Evolutionary conservation across 2,888 invertebrate species (phyloP).

Genomic region (Diarsia rubi): DNA sequence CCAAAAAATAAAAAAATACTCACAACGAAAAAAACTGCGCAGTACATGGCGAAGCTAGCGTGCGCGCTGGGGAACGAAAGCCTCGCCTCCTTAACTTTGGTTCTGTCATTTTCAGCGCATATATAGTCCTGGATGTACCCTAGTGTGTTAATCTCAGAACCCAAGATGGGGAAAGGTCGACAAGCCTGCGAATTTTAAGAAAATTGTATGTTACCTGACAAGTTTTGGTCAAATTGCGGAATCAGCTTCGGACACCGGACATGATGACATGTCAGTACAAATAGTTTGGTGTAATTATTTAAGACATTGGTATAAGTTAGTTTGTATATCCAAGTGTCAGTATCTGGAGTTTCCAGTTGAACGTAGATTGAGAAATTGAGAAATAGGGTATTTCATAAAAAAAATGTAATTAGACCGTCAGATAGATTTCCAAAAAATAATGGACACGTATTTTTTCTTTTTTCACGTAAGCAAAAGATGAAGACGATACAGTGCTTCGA

Average conservation of each 20-base stretch:
- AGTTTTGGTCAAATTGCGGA: background rate
- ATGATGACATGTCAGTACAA: too few relatives aligned
- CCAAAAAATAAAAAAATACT: slow-evolving; percentile 76
- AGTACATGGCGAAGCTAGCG: slow-evolving; percentile 86
- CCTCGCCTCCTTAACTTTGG: slow-evolving; percentile 90
- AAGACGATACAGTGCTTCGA: too few relatives aligned
- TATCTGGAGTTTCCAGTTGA: background rate
- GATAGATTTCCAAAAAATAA: too few relatives aligned
- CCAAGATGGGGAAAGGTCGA: slow-evolving; percentile 88
- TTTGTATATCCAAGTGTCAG: background rate
- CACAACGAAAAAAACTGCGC: slow-evolving; percentile 94
- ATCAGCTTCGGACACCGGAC: background rate
- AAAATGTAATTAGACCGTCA: too few relatives aligned
- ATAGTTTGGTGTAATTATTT: background rate
- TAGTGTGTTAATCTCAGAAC: slow-evolving; percentile 79
- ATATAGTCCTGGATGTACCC: slow-evolving; percentile 86
- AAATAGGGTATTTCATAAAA: too few relatives aligned
- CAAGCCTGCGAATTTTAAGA: slow-evolving; percentile 88
- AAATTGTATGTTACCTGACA: background rate
- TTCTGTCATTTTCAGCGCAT: slow-evolving; percentile 72
- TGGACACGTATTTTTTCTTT: too few relatives aligned
- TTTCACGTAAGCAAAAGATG: too few relatives aligned
- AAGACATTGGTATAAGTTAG: background rate
- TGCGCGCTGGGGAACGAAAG: slow-evolving; percentile 90
- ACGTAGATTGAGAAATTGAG: too few relatives aligned